Percentiles rank a stretch among this genome's conserved stretches.
Conservation (phyloP, 1,140 invertebrate genomes). For the Cotesia typhae region DNA sequence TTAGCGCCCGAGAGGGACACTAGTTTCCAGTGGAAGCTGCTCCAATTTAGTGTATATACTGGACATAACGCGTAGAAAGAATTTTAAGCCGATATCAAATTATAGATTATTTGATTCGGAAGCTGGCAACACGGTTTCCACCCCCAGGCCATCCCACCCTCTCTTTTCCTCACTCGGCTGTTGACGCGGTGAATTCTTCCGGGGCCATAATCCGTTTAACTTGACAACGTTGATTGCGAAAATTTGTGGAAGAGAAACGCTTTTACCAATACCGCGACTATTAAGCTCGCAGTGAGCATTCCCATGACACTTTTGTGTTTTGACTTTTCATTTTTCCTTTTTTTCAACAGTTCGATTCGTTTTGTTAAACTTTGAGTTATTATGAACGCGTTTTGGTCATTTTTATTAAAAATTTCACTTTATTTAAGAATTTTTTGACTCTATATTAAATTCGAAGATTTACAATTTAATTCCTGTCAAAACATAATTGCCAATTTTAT, state of each 20-base stretch:
- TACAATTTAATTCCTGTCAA: no score
- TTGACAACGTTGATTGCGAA: constrained; percentile 44
- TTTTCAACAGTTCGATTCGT: no score
- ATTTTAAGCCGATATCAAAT: constrained; percentile 37
- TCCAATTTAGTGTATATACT: no score
- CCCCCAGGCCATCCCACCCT: constrained; percentile 5
- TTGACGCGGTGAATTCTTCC: constrained; percentile 44
- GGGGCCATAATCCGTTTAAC: constrained; percentile 53
- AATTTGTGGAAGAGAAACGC: constrained; percentile 42
- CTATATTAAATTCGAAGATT: no score
- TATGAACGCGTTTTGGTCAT: no score
- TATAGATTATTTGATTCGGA: constrained; percentile 42
- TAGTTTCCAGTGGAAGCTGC: no score
- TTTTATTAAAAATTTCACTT: no score
- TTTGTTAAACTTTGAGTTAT: no score
- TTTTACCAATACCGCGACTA: constrained; percentile 8
- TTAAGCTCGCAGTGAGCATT: constrained; percentile 2
- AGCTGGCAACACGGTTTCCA: constrained; percentile 17
- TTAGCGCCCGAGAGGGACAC: neutral
- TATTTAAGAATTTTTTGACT: no score
- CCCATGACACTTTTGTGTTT: constrained; percentile 1
- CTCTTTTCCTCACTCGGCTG: constrained; percentile 6
- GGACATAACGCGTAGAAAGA: constrained; percentile 25
- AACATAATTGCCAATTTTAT: no score
- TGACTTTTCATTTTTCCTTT: no score